phyloP scores from a whole-genome alignment of 2,888 invertebrate genomes.

The Eudemis profundana region DNA sequence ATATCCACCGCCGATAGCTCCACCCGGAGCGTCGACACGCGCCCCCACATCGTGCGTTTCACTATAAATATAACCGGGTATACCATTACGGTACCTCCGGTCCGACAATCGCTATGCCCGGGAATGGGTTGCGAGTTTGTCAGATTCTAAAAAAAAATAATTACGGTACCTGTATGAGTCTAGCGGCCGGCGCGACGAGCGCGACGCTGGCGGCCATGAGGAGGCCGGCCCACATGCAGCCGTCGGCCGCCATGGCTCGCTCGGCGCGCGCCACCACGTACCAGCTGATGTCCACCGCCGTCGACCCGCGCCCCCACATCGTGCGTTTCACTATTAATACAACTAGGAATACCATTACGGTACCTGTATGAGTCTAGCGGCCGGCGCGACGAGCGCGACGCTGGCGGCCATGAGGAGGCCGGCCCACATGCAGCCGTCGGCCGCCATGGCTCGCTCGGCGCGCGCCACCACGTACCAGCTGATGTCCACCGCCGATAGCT shows the following conservation, averaged over 20 bases:
- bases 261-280: too few relatives aligned
- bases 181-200: slow-evolving; percentile 63
- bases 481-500: slow-evolving; percentile 96
- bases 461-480: slow-evolving; percentile 97
- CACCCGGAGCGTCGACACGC: slow-evolving; percentile 94
- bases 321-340: too few relatives aligned
- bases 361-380: slow-evolving; percentile 73
- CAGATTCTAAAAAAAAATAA: too few relatives aligned
- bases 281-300: too few relatives aligned
- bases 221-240: slow-evolving; percentile 71
- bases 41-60: too few relatives aligned
- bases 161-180: slow-evolving; percentile 69
- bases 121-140: too few relatives aligned
- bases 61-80: too few relatives aligned
- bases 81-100: slow-evolving; percentile 69
- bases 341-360: too few relatives aligned
- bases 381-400: slow-evolving; percentile 70
- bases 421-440: too few relatives aligned
- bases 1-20: slow-evolving; percentile 97
- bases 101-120: slow-evolving; percentile 68
- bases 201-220: slow-evolving; percentile 75
- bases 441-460: slow-evolving; percentile 92
- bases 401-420: slow-evolving; percentile 70
- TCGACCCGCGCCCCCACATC: too few relatives aligned
- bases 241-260: too few relatives aligned